phyloP scores from a whole-genome alignment of 1,140 invertebrate genomes.

The Lepidurus arcticus region DNA sequence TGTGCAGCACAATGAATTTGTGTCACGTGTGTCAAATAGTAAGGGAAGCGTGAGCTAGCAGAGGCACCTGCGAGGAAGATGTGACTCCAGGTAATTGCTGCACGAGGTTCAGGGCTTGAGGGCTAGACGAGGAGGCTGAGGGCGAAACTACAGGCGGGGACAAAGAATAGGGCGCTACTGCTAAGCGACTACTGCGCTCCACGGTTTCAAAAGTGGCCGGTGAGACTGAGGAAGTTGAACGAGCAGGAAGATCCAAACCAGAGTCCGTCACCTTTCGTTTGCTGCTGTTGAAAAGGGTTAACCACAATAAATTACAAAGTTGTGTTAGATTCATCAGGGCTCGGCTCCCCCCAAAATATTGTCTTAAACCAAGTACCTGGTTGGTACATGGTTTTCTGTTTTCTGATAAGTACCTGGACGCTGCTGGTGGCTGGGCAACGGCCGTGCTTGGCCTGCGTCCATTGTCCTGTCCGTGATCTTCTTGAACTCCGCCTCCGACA shows the following conservation, averaged over 20 bases:
- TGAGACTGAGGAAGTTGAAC: neutral
- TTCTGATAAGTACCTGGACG: neutral
- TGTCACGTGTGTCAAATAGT: neutral
- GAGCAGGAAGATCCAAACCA: conserved; percentile 8
- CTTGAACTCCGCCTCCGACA: neutral
- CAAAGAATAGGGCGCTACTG: conserved; percentile 8
- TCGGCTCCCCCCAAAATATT: neutral
- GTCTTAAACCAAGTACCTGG: neutral
- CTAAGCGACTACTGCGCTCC: conserved; percentile 20
- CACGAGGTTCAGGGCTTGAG: neutral
- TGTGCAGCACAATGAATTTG: neutral
- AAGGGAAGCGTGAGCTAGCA: neutral
- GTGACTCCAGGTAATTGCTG: conserved; percentile 14
- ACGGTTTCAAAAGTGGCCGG: conserved; percentile 20
- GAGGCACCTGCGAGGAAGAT: conserved; percentile 11
- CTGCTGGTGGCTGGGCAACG: neutral
- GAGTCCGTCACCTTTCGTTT: conserved; percentile 13
- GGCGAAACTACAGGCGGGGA: conserved; percentile 16
- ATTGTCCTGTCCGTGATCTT: conserved; percentile 18
- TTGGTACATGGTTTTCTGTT: neutral
- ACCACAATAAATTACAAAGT: neutral
- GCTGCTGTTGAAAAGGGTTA: neutral
- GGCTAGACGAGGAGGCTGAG: conserved; percentile 3
- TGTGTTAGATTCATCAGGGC: neutral
- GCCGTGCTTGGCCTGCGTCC: neutral